Conservation (phyloP, 2,113 vertebrate species). For the Eulacestoma nigropectus region DNA sequence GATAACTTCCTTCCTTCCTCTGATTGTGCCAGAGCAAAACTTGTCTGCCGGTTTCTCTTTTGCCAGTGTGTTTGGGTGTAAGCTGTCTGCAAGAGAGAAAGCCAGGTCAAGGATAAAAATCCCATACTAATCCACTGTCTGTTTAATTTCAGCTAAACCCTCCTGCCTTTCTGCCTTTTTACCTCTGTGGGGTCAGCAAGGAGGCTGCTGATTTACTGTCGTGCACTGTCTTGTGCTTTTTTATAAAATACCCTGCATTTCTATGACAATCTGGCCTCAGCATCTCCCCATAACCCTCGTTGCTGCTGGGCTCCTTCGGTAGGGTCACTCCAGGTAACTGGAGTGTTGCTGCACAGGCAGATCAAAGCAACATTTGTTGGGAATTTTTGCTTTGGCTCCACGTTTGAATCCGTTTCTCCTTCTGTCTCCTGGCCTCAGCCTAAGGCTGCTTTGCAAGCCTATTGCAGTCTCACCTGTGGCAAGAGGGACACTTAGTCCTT, state of each 20-base stretch:
- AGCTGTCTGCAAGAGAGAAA: slow-evolving; percentile 30
- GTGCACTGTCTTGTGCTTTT: background rate
- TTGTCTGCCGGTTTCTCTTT: background rate
- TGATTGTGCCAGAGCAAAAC: background rate
- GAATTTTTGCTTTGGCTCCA: background rate
- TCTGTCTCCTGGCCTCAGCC: background rate
- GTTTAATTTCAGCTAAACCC: slow-evolving; percentile 62
- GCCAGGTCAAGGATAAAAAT: slow-evolving; percentile 63
- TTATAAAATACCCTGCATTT: background rate
- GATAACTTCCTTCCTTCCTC: background rate
- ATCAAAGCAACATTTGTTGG: background rate
- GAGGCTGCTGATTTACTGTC: background rate
- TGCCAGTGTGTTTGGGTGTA: background rate
- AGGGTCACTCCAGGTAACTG: background rate
- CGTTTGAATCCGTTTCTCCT: background rate
- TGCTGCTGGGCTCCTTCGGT: background rate
- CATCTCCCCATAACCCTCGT: background rate
- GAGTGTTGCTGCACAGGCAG: background rate
- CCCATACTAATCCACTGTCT: slow-evolving; percentile 54
- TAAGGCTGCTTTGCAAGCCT: background rate
- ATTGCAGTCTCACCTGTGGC: background rate
- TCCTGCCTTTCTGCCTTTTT: slow-evolving; percentile 31
- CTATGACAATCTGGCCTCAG: background rate
- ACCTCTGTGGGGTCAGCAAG: background rate
- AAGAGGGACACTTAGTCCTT: background rate